Evolutionary conservation across 2,888 invertebrate species (phyloP), one percentile per base, ranked within the genome.

Genomic region (Boloria euphrosyne): DNA sequence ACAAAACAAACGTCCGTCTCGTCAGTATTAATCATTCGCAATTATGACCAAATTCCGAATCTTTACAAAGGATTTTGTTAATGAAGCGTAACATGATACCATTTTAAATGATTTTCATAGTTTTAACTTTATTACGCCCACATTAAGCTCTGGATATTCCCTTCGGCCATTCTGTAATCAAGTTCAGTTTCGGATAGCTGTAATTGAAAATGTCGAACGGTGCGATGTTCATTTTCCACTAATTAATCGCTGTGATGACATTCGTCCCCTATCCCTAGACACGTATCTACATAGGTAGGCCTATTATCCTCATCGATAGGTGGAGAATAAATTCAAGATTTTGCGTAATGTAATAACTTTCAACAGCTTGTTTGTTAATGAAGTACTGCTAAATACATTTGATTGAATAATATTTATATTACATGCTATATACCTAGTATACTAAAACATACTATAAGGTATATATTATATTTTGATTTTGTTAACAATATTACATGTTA

Each of bases 231-330:
- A 90, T 91, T 91, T 91, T 90, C 87, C 90, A 90, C 81, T 91
- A 90, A 91, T 91, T 91, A 90, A 90, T 90, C 90, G 85, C 79
- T 75, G 80, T 89, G 90, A 90, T 91, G 89, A 90, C 86, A 86
- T 83, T 74, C 80, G 74, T 76, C 80, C 80, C 79, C 68, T 67
- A 61, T 70, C 74, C 73, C 74, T 72, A 73, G 76, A 52, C 61
- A 54, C 51, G 52, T 66, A 58, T 58, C 38, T 50, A 52, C 54
- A 46, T 53, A 67, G 50, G 66, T 67, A 50, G 18, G 43, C 18
- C 18, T 38, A 38, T 38, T 38, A 27, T 53, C 44, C 49, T 50
- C 44, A 53, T 53, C 47, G 46, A 43, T 61, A 61, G 17, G 7
- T n/a, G 18, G 52, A 52, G 52, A 49, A 50, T 51, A 55, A 46